Evolutionary conservation across 2,797 vertebrate species (phyloP).

Genomic region (Sebastiscus tertius): DNA sequence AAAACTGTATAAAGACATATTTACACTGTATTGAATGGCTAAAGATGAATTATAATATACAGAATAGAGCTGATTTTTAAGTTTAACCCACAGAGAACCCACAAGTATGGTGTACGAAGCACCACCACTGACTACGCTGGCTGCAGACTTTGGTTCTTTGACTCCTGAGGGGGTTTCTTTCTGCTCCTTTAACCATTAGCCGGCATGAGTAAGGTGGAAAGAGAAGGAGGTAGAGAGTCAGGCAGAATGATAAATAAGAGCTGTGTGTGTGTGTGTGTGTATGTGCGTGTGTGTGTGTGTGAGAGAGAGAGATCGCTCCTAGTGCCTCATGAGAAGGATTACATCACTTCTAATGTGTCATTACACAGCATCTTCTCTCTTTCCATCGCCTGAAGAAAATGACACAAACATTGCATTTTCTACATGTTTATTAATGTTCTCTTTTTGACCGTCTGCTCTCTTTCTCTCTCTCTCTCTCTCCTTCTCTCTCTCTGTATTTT

Average conservation of each 20-base stretch:
- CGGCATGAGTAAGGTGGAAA: neutral
- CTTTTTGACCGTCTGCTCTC: neutral
- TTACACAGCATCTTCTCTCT: neutral
- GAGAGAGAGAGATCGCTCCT: neutral
- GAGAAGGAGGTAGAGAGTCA: neutral
- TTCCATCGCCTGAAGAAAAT: slow-evolving; percentile 7
- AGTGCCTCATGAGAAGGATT: slow-evolving; percentile 1
- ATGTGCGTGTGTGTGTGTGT: neutral
- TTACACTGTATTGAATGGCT: neutral
- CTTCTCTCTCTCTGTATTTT: neutral
- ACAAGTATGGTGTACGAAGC: neutral
- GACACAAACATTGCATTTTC: neutral
- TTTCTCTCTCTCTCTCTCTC: neutral
- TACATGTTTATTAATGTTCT: slow-evolving; percentile 14
- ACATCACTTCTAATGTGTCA: slow-evolving; percentile 5
- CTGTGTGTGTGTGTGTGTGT: neutral
- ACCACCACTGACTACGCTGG: neutral
- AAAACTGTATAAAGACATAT: neutral
- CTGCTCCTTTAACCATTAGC: slow-evolving; percentile 24
- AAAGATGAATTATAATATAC: neutral
- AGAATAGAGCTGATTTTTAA: neutral
- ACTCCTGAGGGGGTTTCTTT: slow-evolving; percentile 7
- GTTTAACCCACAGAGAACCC: neutral
- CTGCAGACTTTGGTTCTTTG: neutral
- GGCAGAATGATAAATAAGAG: slow-evolving; percentile 10